These are phyloP conservation scores for Monopis laevigella DNA, from an alignment of 2,888 invertebrate species.

Conservation along the genomic window DNA sequence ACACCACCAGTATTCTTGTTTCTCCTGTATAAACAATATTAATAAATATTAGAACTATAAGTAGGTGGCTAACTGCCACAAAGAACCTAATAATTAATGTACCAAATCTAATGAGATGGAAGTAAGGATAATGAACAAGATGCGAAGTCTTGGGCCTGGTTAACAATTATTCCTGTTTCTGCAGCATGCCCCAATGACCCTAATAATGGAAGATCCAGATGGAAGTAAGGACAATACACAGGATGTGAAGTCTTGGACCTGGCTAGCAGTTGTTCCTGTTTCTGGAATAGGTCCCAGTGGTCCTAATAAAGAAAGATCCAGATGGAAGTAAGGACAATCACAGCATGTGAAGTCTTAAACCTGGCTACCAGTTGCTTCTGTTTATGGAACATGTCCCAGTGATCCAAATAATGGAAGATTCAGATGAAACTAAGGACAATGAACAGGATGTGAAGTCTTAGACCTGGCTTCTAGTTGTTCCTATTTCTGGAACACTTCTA, in stretches of 20 bases:
- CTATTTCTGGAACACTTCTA: no score
- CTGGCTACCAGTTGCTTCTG: constrained; percentile 92
- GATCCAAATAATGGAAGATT: no score
- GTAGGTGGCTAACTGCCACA: no score
- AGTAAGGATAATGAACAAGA: constrained; percentile 96
- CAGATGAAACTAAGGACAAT: constrained; percentile 95
- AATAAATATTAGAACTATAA: no score
- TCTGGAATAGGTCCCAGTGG: constrained; percentile 94
- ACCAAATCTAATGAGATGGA: no score
- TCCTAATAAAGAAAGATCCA: no score
- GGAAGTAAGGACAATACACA: constrained; percentile 97
- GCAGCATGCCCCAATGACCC: constrained; percentile 93
- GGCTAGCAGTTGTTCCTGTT: constrained; percentile 90
- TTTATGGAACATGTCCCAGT: constrained; percentile 94
- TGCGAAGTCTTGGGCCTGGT: constrained; percentile 95
- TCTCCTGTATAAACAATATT: constrained; percentile 36
- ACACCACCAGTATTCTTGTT: constrained; percentile 99
- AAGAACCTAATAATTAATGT: no score
- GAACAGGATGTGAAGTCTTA: constrained; percentile 94
- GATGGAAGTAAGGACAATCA: constrained; percentile 95
- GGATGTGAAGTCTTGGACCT: constrained; percentile 93
- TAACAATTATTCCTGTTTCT: constrained; percentile 89
- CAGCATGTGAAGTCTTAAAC: constrained; percentile 93
- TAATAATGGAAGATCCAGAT: no score
- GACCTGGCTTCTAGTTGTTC: constrained; percentile 94